Evolutionary conservation across 2,888 invertebrate species (phyloP).

Genomic region (Erynnis tages): DNA sequence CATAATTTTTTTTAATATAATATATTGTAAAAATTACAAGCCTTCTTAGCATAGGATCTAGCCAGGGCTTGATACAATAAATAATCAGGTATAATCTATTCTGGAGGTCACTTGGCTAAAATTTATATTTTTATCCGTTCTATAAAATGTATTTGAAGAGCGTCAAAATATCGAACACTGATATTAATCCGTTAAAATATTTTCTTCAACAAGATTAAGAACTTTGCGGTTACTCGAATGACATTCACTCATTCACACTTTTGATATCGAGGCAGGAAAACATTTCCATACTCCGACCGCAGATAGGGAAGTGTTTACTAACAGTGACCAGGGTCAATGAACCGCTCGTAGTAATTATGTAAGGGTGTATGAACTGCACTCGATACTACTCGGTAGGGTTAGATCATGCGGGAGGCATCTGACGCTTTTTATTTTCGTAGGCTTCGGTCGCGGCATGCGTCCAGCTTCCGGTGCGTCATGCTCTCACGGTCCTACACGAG

Average conservation of each 20-base stretch:
- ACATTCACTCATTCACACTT: conserved; percentile 8
- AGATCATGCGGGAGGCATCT: conserved; percentile 23
- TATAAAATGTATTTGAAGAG: no score
- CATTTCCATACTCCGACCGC: conserved; percentile 10
- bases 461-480: conserved; percentile 39
- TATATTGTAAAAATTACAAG: no score
- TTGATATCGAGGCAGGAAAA: conserved; percentile 5
- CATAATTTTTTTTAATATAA: no score
- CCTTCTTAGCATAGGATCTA: no score
- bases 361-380: conserved; percentile 18
- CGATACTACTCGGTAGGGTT: conserved; percentile 4
- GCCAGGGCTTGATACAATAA: no score
- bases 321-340: no score
- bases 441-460: conserved; percentile 32
- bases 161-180: no score
- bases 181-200: no score
- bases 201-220: neutral
- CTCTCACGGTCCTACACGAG: conserved; percentile 28
- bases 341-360: no score
- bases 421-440: conserved; percentile 21
- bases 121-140: no score
- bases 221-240: neutral
- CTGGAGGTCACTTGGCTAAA: no score
- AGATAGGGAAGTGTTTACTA: conserved; percentile 20
- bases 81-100: no score